These are phyloP conservation scores for Eupristina koningsbergeri DNA, from an alignment of 1,140 invertebrate species.

Conservation along the genomic window DNA sequence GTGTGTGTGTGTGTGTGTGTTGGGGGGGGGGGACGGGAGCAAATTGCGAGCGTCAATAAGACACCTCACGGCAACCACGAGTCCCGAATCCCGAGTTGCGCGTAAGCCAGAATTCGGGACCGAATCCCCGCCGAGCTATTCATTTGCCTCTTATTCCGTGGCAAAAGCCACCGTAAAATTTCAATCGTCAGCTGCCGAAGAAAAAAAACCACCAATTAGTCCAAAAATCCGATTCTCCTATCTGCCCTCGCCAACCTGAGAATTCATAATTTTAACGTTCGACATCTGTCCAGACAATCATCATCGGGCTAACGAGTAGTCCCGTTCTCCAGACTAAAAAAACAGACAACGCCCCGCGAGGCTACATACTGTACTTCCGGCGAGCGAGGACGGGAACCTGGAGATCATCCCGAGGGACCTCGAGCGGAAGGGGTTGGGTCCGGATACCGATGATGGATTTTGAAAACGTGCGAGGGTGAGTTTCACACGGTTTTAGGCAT, in stretches of 20 bases:
- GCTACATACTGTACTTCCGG: conserved; percentile 9
- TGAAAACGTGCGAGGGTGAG: too few species aligned
- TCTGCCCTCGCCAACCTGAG: neutral
- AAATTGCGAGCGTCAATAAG: too few species aligned
- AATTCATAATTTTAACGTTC: neutral
- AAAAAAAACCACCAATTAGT: too few species aligned
- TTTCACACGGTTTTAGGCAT: too few species aligned
- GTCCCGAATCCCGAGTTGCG: neutral
- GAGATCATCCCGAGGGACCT: neutral
- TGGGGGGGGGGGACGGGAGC: too few species aligned
- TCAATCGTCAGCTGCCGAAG: conserved; percentile 13
- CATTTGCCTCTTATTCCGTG: neutral
- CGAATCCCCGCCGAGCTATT: neutral
- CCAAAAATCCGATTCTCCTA: too few species aligned
- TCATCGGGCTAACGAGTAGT: neutral
- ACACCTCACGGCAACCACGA: too few species aligned
- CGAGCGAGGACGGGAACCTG: neutral
- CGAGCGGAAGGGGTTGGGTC: too few species aligned
- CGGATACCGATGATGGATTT: too few species aligned
- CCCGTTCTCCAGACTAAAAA: conserved; percentile 1
- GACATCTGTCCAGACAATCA: neutral
- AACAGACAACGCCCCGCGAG: neutral
- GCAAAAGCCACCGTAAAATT: neutral
- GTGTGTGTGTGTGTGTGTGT: too few species aligned
- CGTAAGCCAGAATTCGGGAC: neutral